Evolutionary conservation across 2,797 vertebrate genomes (phyloP).

Genomic region (Poeciliopsis gracilis): DNA sequence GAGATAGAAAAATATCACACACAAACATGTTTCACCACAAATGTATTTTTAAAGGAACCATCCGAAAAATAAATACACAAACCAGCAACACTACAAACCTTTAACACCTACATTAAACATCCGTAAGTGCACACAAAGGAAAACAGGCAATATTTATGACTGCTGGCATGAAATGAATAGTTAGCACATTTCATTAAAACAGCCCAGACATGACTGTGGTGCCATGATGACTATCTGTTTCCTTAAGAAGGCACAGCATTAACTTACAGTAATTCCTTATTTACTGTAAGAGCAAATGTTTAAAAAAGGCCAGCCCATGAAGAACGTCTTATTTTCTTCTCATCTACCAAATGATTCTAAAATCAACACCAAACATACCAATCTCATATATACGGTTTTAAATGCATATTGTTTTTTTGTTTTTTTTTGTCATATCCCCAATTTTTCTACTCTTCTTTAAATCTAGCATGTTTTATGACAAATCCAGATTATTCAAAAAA

Average conservation of each 20-base stretch:
- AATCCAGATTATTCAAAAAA: slow-evolving; percentile 46
- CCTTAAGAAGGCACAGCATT: slow-evolving; percentile 51
- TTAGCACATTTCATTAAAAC: slow-evolving; percentile 10
- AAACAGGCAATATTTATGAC: slow-evolving; percentile 27
- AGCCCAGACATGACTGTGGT: background rate
- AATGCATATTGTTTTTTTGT: background rate
- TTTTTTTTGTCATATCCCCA: background rate
- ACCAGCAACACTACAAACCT: slow-evolving; percentile 31
- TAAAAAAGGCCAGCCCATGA: slow-evolving; percentile 22
- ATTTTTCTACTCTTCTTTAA: slow-evolving; percentile 18
- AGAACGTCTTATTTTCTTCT: slow-evolving; percentile 15
- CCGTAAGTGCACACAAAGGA: slow-evolving; percentile 46
- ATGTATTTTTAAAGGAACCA: slow-evolving; percentile 52
- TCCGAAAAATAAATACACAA: slow-evolving; percentile 64
- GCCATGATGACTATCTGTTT: slow-evolving; percentile 17
- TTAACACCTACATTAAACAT: slow-evolving; percentile 32
- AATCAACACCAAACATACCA: background rate
- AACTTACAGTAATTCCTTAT: slow-evolving; percentile 23
- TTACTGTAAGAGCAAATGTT: slow-evolving; percentile 53
- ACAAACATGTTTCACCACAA: slow-evolving; percentile 32
- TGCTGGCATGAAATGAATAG: slow-evolving; percentile 12
- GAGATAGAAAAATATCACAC: slow-evolving; percentile 15
- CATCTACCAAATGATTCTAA: background rate
- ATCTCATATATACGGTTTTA: background rate
- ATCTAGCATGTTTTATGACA: slow-evolving; percentile 40